Percentiles rank a stretch among this genome's conserved stretches.
phyloP scores from a whole-genome alignment of 2,888 invertebrate species.

The Acanthopleura granulata region DNA sequence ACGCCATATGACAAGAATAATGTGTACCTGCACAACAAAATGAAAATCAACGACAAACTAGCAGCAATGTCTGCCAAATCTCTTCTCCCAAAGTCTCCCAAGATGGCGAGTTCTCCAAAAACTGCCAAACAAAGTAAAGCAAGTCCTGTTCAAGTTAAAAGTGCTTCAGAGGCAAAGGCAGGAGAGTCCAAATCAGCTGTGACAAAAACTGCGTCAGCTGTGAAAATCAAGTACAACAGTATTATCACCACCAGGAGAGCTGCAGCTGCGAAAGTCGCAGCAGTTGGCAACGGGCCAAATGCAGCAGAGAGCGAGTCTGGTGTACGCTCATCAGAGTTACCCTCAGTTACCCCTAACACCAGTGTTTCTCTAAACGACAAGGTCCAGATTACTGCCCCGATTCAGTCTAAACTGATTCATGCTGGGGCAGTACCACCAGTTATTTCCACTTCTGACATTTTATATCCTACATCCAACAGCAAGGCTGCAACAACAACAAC shows the following conservation, averaged over 20 bases:
- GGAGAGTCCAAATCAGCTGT: constrained; percentile 36
- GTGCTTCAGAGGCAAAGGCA: constrained; percentile 23
- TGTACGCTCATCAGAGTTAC: constrained; percentile 28
- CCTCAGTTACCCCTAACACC: neutral
- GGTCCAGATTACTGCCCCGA: neutral
- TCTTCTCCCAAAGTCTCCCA: constrained; percentile 13
- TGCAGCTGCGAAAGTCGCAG: constrained; percentile 3
- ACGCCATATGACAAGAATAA: constrained; percentile 74
- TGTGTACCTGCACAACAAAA: constrained; percentile 37
- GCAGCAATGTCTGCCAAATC: neutral
- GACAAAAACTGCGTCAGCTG: constrained; percentile 56
- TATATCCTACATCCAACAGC: too few relatives aligned
- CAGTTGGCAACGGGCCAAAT: too few relatives aligned
- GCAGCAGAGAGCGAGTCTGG: neutral
- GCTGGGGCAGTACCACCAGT: neutral
- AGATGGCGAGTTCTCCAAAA: constrained; percentile 9
- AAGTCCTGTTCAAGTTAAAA: neutral
- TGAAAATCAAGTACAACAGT: constrained; percentile 58
- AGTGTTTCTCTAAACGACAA: neutral
- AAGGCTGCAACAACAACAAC: too few relatives aligned
- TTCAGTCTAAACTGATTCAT: neutral
- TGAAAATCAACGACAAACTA: constrained; percentile 23
- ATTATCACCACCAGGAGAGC: constrained; percentile 41
- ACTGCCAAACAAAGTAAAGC: constrained; percentile 12
- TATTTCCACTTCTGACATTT: too few relatives aligned